A percentile compares a stretch with the other conserved stretches of the same genome.
phyloP scores from a whole-genome alignment of 2,113 vertebrate genomes.

The Halichoeres trimaculatus region DNA sequence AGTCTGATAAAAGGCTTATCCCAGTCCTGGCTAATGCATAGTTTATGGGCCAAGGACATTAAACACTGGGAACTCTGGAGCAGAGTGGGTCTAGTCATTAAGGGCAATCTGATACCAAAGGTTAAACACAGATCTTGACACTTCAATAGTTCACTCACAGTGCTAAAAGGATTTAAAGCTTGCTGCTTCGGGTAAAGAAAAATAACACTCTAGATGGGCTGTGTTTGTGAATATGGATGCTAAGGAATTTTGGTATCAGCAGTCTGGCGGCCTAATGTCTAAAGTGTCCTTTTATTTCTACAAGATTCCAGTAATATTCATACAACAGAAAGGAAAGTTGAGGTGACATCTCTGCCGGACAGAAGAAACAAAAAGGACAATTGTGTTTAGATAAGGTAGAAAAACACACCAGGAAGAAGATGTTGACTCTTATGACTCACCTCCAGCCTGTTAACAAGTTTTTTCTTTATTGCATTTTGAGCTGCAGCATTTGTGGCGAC shows the following conservation, averaged over 20 bases:
- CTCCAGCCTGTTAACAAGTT: constrained; percentile 96
- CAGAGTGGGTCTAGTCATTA: constrained; percentile 59
- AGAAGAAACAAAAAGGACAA: not conserved
- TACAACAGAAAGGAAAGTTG: not conserved
- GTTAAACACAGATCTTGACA: constrained; percentile 67
- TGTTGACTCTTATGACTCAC: constrained; percentile 72
- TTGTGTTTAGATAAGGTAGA: constrained; percentile 24
- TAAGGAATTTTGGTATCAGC: constrained; percentile 8
- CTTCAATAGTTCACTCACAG: constrained; percentile 52
- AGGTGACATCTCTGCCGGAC: not conserved
- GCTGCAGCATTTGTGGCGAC: constrained; percentile 98
- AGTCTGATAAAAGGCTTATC: constrained; percentile 60
- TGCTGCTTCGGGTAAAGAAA: constrained; percentile 22
- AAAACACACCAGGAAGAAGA: constrained; percentile 13
- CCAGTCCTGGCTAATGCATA: constrained; percentile 55
- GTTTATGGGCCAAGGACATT: constrained; percentile 63
- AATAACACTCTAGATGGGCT: constrained; percentile 27
- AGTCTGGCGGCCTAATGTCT: constrained; percentile 1
- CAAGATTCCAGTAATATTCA: not conserved
- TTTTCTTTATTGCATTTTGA: constrained; percentile 99
- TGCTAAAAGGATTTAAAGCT: constrained; percentile 57
- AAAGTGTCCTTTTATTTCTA: constrained; percentile 19
- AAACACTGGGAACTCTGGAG: constrained; percentile 47
- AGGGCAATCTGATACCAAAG: constrained; percentile 58
- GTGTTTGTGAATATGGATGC: constrained; percentile 30